A percentile compares a stretch with the other conserved stretches of the same genome.
Conservation (phyloP, 2,797 vertebrate genomes). For the Gadopsis marmoratus region DNA sequence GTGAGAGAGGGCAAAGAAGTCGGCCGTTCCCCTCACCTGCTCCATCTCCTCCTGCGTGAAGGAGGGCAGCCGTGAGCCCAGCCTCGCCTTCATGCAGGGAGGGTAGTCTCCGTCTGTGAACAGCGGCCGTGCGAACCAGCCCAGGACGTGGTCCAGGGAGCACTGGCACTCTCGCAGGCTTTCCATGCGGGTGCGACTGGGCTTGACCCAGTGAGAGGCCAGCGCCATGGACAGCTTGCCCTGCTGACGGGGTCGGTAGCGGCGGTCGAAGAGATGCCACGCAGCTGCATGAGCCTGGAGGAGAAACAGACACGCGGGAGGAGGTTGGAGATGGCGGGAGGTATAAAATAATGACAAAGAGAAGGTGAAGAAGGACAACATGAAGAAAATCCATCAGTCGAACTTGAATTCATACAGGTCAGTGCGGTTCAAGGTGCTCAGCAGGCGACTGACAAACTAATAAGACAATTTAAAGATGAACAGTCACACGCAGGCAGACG, state of each 20-base stretch:
- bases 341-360: neutral
- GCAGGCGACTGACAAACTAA: neutral
- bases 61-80: conserved; percentile 89
- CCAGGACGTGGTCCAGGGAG: conserved; percentile 94
- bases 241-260: conserved; percentile 88
- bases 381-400: no score
- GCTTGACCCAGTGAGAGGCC: conserved; percentile 96
- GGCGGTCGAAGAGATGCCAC: conserved; percentile 94
- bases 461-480: neutral
- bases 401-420: no score
- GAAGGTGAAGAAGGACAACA: no score
- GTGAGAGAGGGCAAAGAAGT: conserved; percentile 97
- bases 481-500: neutral
- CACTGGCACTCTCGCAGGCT: conserved; percentile 91
- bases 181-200: conserved; percentile 87
- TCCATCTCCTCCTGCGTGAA: conserved; percentile 89
- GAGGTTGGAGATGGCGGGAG: neutral
- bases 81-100: conserved; percentile 90
- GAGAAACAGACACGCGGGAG: neutral
- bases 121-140: conserved; percentile 96
- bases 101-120: conserved; percentile 97
- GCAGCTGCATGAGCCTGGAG: conserved; percentile 92
- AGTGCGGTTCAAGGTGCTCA: neutral
- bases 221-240: conserved; percentile 94
- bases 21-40: conserved; percentile 88